These are phyloP conservation scores for Gymnoscelis rufifasciata DNA, from an alignment of 2,888 invertebrate genomes.

Conservation along the genomic window DNA sequence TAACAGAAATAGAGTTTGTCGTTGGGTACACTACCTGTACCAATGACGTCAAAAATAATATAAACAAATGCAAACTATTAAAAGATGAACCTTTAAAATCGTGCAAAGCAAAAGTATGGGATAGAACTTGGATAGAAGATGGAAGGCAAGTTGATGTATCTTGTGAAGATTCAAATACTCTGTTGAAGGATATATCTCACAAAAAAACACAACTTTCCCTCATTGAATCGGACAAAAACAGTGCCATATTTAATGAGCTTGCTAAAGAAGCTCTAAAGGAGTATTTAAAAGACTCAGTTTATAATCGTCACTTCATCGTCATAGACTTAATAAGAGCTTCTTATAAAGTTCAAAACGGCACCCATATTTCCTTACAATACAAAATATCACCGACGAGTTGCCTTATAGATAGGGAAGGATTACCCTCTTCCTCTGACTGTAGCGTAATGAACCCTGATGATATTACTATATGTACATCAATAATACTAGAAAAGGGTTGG, in stretches of 20 bases:
- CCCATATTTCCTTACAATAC: conserved; percentile 70
- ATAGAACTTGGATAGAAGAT: conserved; percentile 78
- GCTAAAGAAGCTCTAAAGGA: conserved; percentile 38
- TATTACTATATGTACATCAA: conserved; percentile 27
- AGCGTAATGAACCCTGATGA: conserved; percentile 12
- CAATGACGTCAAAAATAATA: conserved; percentile 43
- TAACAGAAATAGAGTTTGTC: conserved; percentile 79
- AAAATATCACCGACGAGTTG: conserved; percentile 64
- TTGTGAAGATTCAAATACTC: conserved; percentile 37
- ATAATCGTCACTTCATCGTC: conserved; percentile 32
- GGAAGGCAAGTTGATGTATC: conserved; percentile 56
- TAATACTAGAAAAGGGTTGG: conserved; percentile 31
- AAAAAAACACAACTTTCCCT: conserved; percentile 26
- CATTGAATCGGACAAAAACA: conserved; percentile 8
- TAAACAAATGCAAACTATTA: conserved; percentile 45
- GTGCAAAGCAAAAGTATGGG: conserved; percentile 69
- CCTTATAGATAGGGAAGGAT: conserved; percentile 11
- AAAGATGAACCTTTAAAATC: conserved; percentile 42
- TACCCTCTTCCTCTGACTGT: conserved; percentile 11
- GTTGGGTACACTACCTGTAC: conserved; percentile 78
- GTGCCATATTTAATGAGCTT: conserved; percentile 32
- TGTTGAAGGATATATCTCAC: conserved; percentile 16
- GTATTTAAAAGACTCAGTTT: conserved; percentile 33
- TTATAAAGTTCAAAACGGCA: conserved; percentile 60
- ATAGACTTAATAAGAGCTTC: conserved; percentile 52